These are phyloP conservation scores for Adrianichthys oophorus DNA, from an alignment of 2,797 vertebrate genomes.

Conservation along the genomic window DNA sequence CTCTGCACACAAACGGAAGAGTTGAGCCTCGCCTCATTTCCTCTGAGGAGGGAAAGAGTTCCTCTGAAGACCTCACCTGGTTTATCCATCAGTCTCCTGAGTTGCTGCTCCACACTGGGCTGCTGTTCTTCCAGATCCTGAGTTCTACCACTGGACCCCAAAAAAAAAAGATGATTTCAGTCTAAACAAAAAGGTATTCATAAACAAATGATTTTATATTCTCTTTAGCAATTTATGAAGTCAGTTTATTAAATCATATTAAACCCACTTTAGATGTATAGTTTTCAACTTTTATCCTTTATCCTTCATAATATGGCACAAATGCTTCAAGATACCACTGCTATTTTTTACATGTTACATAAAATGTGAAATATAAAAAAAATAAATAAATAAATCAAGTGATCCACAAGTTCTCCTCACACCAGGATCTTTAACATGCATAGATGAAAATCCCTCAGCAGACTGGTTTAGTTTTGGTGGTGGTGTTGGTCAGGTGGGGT, in stretches of 20 bases:
- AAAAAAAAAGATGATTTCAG: not conserved
- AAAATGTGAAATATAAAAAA: too few relatives aligned
- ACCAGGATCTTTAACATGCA: not conserved
- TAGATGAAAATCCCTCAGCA: not conserved
- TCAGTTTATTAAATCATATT: not conserved
- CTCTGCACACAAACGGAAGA: constrained; percentile 39
- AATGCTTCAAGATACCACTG: too few relatives aligned
- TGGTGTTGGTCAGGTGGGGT: not conserved
- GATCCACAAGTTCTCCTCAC: too few relatives aligned
- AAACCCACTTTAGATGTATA: not conserved
- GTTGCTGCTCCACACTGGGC: constrained; percentile 81
- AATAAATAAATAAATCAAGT: too few relatives aligned
- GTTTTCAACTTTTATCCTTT: not conserved
- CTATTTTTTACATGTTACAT: too few relatives aligned
- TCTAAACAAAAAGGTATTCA: too few relatives aligned
- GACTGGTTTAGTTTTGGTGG: too few relatives aligned
- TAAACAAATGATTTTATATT: too few relatives aligned
- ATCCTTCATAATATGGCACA: too few relatives aligned
- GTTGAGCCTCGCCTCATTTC: not conserved
- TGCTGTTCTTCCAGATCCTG: constrained; percentile 88
- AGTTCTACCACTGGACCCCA: constrained; percentile 77
- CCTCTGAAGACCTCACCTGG: constrained; percentile 72
- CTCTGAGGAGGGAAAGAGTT: not conserved
- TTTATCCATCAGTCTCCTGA: constrained; percentile 84
- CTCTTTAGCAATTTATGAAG: too few relatives aligned